Conservation (phyloP, 2,797 vertebrate species). For the Siniperca obscura region DNA sequence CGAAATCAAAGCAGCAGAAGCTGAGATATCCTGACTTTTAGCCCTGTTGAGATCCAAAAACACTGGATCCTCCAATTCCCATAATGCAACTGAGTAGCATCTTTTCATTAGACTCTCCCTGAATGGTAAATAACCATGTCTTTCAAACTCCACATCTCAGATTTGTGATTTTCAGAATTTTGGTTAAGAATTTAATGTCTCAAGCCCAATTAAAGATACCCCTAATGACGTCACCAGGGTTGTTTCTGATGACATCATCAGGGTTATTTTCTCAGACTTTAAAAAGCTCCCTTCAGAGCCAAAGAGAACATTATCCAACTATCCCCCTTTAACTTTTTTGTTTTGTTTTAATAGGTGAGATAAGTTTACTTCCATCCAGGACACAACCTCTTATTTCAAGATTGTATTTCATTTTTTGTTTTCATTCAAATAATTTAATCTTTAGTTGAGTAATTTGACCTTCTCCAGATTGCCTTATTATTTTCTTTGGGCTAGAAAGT, state of each 20-base stretch:
- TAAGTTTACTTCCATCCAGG: too few species aligned
- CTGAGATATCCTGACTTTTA: not conserved
- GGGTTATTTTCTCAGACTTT: not conserved
- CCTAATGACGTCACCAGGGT: not conserved
- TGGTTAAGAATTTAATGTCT: not conserved
- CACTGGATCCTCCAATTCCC: not conserved
- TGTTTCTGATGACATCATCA: not conserved
- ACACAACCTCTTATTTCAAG: not conserved
- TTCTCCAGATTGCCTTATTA: not conserved
- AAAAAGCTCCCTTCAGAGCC: not conserved
- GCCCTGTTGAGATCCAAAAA: not conserved
- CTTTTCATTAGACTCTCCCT: too few species aligned
- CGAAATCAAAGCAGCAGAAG: not conserved
- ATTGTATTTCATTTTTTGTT: not conserved
- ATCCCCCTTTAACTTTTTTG: too few species aligned
- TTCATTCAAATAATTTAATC: fast-evolving
- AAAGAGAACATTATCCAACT: not conserved
- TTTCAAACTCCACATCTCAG: not conserved
- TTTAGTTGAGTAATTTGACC: not conserved
- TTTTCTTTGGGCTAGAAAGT: not conserved
- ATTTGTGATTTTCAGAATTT: not conserved
- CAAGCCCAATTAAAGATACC: not conserved
- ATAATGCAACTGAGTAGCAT: not conserved
- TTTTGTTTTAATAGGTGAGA: too few species aligned
- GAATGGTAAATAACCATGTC: not conserved